Base-by-base conservation (phyloP, 2,888 invertebrate species). In the Oligia fasciuncula region DNA sequence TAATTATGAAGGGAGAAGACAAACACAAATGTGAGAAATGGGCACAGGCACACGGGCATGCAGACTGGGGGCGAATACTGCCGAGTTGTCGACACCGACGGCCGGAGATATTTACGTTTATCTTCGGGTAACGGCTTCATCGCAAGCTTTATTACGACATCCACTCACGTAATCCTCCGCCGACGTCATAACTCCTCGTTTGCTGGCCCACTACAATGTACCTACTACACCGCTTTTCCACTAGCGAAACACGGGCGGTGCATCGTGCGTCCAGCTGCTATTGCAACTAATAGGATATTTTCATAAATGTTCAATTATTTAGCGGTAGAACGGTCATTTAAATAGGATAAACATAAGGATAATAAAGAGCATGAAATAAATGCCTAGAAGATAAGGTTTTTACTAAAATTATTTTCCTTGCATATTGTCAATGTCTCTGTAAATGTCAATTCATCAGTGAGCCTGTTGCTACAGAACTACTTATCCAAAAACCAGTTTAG, bases 81-180 rank as follows among this genome's bases (percentile, higher is more conserved):
- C 89, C 94, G 94, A 94, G 88, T 89, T 90, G 88, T 89, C 94
- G 94, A 94, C 95, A 93, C 94, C 94, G 93, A 94, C 93, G 94
- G 93, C 92, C 94, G 93, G 94, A 95, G 95, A 96, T 96, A 96
- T 97, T 96, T 96, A 96, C 96, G 96, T 96, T 96, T 96, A 97
- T 96, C 96, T 97, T 94, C 94, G 96, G 95, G 95, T 96, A 96
- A 96, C 96, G 96, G 96, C 96, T 96, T 96, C 96, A 97, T 96
- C 96, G 96, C 96, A 95, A 96, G 96, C 97, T 97, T 96, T 97
- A 97, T 97, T 96, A 96, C 96, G 95, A 95, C 96, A 96, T 96
- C 97, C 96, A 96, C 97, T 97, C 96, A 96, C 96, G 96, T 97
- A 96, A 96, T 96, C 96, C 96, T 95, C 95, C 94, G 94, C 92